Evolutionary conservation across 2,888 invertebrate species (phyloP).

Genomic region (Taphrorychus bicolor): DNA sequence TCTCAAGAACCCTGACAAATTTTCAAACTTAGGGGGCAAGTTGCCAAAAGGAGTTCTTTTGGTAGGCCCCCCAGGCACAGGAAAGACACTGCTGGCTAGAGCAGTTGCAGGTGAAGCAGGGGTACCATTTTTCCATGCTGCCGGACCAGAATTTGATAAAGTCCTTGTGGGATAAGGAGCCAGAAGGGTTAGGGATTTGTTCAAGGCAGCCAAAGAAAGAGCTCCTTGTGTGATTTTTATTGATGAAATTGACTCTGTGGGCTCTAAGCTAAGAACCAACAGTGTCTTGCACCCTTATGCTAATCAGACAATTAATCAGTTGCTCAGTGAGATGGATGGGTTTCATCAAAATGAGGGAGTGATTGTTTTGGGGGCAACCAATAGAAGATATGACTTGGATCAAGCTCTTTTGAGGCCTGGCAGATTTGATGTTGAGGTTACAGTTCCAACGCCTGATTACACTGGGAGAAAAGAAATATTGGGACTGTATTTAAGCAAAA

Average conservation of each 20-base stretch:
- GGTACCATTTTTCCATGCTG: constrained; percentile 98
- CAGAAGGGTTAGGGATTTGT: constrained; percentile 88
- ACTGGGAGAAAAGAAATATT: constrained; percentile 93
- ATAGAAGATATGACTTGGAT: constrained; percentile 93
- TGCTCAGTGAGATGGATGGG: constrained; percentile 98
- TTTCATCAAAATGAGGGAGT: constrained; percentile 95
- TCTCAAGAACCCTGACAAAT: constrained; percentile 92
- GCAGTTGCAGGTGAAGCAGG: constrained; percentile 98
- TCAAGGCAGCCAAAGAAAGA: constrained; percentile 90
- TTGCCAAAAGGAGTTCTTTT: constrained; percentile 91
- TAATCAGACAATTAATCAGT: constrained; percentile 98
- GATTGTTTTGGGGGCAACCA: constrained; percentile 97
- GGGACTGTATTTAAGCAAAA: constrained; percentile 82
- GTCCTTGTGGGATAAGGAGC: constrained; percentile 98
- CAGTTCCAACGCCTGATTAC: constrained; percentile 88
- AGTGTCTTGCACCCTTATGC: constrained; percentile 98
- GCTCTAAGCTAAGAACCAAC: constrained; percentile 94
- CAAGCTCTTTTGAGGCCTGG: constrained; percentile 84
- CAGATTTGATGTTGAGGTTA: constrained; percentile 93
- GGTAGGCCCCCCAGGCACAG: constrained; percentile 88
- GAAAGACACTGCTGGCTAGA: constrained; percentile 94
- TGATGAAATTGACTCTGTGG: constrained; percentile 99
- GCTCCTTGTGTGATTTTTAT: constrained; percentile 99
- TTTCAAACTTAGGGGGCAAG: constrained; percentile 91
- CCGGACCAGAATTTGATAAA: constrained; percentile 99